phyloP scores from a whole-genome alignment of 2,113 vertebrate species.

The Siniperca knerii region DNA sequence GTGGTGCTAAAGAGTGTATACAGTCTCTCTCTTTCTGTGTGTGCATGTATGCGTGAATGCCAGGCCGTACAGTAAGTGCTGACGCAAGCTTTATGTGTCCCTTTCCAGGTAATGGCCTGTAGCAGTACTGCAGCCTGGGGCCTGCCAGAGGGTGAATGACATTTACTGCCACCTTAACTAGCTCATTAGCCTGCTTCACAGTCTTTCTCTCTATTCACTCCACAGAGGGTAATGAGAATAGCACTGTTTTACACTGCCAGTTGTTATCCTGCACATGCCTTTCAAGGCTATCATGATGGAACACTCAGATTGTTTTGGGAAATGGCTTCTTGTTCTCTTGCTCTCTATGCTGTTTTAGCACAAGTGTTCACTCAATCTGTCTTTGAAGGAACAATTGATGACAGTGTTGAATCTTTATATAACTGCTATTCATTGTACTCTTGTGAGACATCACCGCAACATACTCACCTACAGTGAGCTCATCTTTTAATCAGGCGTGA shows the following conservation, averaged over 20 bases:
- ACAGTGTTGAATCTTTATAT: slow-evolving; percentile 38
- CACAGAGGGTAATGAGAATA: slow-evolving; percentile 58
- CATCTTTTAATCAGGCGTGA: slow-evolving; percentile 72
- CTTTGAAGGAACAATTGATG: slow-evolving; percentile 40
- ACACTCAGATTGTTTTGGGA: slow-evolving; percentile 54
- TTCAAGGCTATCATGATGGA: slow-evolving; percentile 52
- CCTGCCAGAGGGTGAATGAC: slow-evolving; percentile 77
- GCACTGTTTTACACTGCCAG: slow-evolving; percentile 49
- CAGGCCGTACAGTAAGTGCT: slow-evolving; percentile 61
- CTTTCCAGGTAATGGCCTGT: slow-evolving; percentile 76
- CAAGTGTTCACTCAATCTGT: slow-evolving; percentile 34
- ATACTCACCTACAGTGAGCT: slow-evolving; percentile 49
- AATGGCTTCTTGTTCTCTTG: slow-evolving; percentile 53
- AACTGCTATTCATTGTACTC: slow-evolving; percentile 39
- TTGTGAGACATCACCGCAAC: slow-evolving; percentile 33
- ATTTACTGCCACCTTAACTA: slow-evolving; percentile 82
- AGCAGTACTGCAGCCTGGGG: slow-evolving; percentile 66
- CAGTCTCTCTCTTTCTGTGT: neutral
- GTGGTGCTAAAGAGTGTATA: slow-evolving; percentile 33
- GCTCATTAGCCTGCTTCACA: slow-evolving; percentile 80
- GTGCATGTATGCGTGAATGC: slow-evolving; percentile 21
- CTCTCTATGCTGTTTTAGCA: slow-evolving; percentile 37
- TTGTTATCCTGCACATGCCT: slow-evolving; percentile 57
- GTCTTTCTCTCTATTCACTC: slow-evolving; percentile 52
- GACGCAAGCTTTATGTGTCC: slow-evolving; percentile 55